Base-by-base conservation (phyloP, 2,888 invertebrate species). In the Leistus spinibarbis region DNA sequence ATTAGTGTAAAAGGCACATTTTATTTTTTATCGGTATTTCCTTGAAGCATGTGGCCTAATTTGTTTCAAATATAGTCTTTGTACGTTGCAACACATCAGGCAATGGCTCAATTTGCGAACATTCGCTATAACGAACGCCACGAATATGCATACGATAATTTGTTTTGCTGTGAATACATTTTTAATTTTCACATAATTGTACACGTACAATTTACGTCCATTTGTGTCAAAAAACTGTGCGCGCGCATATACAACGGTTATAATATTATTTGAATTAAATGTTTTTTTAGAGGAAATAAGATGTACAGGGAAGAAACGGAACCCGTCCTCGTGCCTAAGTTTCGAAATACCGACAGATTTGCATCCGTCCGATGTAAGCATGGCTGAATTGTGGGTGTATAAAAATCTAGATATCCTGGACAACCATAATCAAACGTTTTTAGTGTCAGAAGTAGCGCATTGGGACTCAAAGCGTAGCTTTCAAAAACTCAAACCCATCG, bases 351-450 rank as follows among this genome's bases (percentile, higher is more conserved):
- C 94, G 0, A 90, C 90, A 9, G 93, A 94, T 79, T 89, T 94
- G 68, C 90, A 92, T 78, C 90, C 91, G 0, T 91, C 91, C 63
- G 93, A 92, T 81, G 92, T 94, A 7, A 92, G 91, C 56, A 91
- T 90, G 0, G 95, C 94, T 0, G 93, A 95, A 79, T 86, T 95
- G 23, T 95, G 95, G 94, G 90, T 95, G 74, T 93, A 93, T 83
- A 94, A 94, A 87, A 89, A 90, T 78, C 84, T 87, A 10, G 91
- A 92, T 79, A 87, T 88, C 1, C 83, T 90, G 73, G 91, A 92
- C 81, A 87, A 88, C 40, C 89, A 90, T 82, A 91, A 92, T 81
- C 93, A 93, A 81, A 93, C 92, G 0, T 92, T 94, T 81, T 91
- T 93, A 22, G 90, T 94, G 65, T 92, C 93, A 0, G 94, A 95